Conservation (phyloP, 2,888 invertebrate genomes). For the Apodemia zela region DNA sequence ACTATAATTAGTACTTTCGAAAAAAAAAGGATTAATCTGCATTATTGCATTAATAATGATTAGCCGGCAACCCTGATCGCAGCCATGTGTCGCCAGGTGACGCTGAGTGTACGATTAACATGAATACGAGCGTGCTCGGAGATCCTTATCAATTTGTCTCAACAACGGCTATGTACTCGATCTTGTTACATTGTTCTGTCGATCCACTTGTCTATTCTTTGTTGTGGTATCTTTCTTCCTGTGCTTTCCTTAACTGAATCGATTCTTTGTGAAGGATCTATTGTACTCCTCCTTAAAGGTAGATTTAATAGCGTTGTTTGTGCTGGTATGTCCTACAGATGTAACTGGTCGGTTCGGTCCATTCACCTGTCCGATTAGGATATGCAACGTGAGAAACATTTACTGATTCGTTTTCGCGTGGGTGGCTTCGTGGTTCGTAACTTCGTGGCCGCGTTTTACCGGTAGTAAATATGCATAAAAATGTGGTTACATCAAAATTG, state of each 20-base stretch:
- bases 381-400: neutral
- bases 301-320: slow-evolving; percentile 12
- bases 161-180: slow-evolving; percentile 41
- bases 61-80: slow-evolving; percentile 30
- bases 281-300: slow-evolving; percentile 5
- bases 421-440: too few species aligned
- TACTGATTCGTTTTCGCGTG: neutral
- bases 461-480: too few species aligned
- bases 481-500: too few species aligned
- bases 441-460: too few species aligned
- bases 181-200: slow-evolving; percentile 65
- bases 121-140: slow-evolving; percentile 49
- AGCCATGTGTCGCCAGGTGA: slow-evolving; percentile 55
- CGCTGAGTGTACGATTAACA: slow-evolving; percentile 66
- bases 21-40: too few species aligned
- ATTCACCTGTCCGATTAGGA: slow-evolving; percentile 1
- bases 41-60: too few species aligned
- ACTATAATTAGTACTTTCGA: too few species aligned
- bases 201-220: slow-evolving; percentile 44
- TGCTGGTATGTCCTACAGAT: slow-evolving; percentile 1
- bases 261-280: slow-evolving; percentile 13
- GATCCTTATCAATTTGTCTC: slow-evolving; percentile 72
- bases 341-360: neutral
- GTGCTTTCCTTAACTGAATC: slow-evolving; percentile 25
- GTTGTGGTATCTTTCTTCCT: slow-evolving; percentile 39